Base-by-base conservation (phyloP, 2,888 invertebrate species). In the Pristionchus maxplancki region DNA sequence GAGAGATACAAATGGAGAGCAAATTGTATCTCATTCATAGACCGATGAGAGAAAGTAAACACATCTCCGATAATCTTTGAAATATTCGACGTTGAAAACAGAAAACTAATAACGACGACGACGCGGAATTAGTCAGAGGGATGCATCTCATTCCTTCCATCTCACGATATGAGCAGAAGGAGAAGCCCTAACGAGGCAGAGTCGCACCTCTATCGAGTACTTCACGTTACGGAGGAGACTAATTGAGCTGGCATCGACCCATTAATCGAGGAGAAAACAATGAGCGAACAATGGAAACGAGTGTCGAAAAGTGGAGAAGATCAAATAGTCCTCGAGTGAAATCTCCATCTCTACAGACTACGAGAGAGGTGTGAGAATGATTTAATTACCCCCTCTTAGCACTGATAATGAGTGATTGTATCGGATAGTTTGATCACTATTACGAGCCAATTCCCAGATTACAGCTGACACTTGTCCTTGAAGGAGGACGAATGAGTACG, bases 341-440 rank as follows among this genome's bases (percentile, higher is more conserved):
- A 64, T 31, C 15, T 24, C n/a, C n/a, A n/a, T n/a, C 28, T 28
- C 78, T 44, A 78, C 78, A 78, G 44, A 78, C 78, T 78, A 78
- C 78, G n/a, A 13, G 44, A 48, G 4, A 78, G 78, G 78, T 44
- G 78, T 48, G 28, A 78, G 44, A 78, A 48, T 78, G 78, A 78
- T 78, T 78, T 78, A 78, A 78, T 78, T 78, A 78, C 78, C 44
- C 78, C 78, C 44, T 37, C 71, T 20, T 71, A 20, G 71, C 20
- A 48, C n/a, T 78, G 78, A 78, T 78, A 78, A 78, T 78, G 78
- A 78, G 44, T 28, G 71, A 74, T 74, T 28, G 44, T 78, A n/a
- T 78, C 78, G n/a, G n/a, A 78, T 48, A 78, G 48, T 78, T 78
- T 78, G 71, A 37, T 74, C 37, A n/a, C n/a, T n/a, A n/a, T n/a